Conservation (phyloP, 2,888 invertebrate genomes). For the Morpho deidamia region DNA sequence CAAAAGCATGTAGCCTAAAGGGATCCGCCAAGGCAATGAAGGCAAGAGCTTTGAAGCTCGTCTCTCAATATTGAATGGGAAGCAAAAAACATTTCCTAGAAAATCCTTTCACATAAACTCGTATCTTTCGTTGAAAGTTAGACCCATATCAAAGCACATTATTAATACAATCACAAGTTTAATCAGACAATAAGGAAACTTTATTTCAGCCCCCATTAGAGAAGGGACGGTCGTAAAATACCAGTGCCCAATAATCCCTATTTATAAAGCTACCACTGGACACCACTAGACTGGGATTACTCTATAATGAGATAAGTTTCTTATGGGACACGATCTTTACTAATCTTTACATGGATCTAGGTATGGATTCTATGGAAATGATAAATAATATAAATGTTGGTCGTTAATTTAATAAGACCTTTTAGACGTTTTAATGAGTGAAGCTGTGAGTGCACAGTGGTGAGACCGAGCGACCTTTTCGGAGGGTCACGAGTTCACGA, state of each 20-base stretch:
- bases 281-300: conserved; percentile 46
- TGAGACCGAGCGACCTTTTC: too few species aligned
- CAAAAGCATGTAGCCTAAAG: too few species aligned
- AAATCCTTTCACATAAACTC: too few species aligned
- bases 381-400: neutral
- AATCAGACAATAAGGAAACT: conserved; percentile 18
- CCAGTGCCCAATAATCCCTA: conserved; percentile 49
- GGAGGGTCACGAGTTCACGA: too few species aligned
- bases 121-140: neutral
- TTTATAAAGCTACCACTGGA: conserved; percentile 44
- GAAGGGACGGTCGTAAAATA: conserved; percentile 40
- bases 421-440: too few species aligned
- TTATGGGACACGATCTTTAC: conserved; percentile 44
- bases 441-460: too few species aligned
- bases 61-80: too few species aligned
- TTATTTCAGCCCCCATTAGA: conserved; percentile 12
- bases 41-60: too few species aligned
- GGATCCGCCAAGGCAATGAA: too few species aligned
- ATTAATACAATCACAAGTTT: conserved; percentile 11
- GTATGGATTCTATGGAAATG: neutral
- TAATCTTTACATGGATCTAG: conserved; percentile 14
- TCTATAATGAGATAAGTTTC: conserved; percentile 68
- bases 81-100: too few species aligned
- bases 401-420: neutral
- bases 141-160: neutral